Evolutionary conservation across 2,113 vertebrate genomes (phyloP), one percentile per base, ranked within the genome.

Genomic region (Ivindomyrus marchei): DNA sequence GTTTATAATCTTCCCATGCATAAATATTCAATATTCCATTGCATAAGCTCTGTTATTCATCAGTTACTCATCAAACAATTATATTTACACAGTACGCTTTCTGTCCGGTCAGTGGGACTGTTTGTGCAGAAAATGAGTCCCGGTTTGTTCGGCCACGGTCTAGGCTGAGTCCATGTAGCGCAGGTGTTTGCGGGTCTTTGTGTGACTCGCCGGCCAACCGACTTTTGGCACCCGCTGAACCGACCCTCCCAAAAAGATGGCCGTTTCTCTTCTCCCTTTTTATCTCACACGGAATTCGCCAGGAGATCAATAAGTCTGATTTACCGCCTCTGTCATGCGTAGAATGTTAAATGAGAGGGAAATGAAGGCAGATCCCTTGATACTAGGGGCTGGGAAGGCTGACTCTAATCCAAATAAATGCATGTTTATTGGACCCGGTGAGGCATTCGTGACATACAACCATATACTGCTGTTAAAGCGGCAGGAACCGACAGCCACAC

Each of bases 221-320:
- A 85, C 62, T 89, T 89, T 85, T 90, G 24, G 53, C 85, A 21
- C 46, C 53, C 27, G 19, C 7, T 39, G 56, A 45, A 50, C 53
- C 39, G 86, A 90, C 58, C 85, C 58, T 49, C 86, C 56, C 53
- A 80, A 42, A 80, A 80, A 80, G 36, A 80, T 80, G 74, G 74
- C 31, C 1, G 13, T 17, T 19, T 36, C 74, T 19, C 17, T 42
- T 19, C 36, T 80, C 56, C 50, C 62, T 8, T 80, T 77, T 77
- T 80, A 42, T 80, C 84, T 50, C 47, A 8, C 49, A 10, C 27
- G 84, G 58, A n/a, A 50, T 87, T 86, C 66, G 89, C 84, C 83
- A 49, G 45, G 53, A 86, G 89, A 90, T 90, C 85, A 50, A 90
- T 90, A 53, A 62, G 9, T 49, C 50, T 84, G 90, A 84, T 90